Evolutionary conservation across 2,113 vertebrate genomes (phyloP).

Genomic region (Recurvirostra avosetta): DNA sequence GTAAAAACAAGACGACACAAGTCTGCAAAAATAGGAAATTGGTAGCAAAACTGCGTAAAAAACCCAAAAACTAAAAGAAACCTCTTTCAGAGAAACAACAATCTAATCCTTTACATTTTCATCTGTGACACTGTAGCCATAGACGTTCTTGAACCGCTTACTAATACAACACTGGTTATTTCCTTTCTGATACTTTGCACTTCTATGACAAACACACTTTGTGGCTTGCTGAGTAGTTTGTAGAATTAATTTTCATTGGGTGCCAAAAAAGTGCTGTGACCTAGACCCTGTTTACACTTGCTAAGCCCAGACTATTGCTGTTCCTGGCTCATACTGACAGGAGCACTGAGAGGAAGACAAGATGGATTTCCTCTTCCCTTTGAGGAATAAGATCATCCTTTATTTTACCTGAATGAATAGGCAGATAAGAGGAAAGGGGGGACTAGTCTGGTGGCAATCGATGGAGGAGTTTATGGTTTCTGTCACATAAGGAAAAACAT

Average conservation of each 20-base stretch:
- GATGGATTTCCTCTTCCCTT: neutral
- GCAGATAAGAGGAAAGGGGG: neutral
- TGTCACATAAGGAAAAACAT: neutral
- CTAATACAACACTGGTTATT: neutral
- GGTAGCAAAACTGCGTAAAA: neutral
- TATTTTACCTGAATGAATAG: neutral
- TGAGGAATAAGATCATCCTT: neutral
- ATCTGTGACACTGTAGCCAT: neutral
- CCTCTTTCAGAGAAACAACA: neutral
- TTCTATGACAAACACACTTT: neutral
- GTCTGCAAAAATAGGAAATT: neutral
- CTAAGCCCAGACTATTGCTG: neutral
- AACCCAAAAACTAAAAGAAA: neutral
- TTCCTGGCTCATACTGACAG: neutral
- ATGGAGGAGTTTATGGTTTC: neutral
- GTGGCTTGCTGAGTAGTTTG: neutral
- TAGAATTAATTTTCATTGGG: neutral
- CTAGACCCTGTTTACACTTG: neutral
- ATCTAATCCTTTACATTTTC: neutral
- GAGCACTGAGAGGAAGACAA: neutral
- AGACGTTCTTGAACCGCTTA: neutral
- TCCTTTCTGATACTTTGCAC: neutral
- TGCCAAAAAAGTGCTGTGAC: neutral
- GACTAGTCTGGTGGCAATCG: neutral
- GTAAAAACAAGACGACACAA: conserved; percentile 2